Base-by-base conservation (phyloP, 2,888 invertebrate species). In the Xanthorhoe spadicearia region DNA sequence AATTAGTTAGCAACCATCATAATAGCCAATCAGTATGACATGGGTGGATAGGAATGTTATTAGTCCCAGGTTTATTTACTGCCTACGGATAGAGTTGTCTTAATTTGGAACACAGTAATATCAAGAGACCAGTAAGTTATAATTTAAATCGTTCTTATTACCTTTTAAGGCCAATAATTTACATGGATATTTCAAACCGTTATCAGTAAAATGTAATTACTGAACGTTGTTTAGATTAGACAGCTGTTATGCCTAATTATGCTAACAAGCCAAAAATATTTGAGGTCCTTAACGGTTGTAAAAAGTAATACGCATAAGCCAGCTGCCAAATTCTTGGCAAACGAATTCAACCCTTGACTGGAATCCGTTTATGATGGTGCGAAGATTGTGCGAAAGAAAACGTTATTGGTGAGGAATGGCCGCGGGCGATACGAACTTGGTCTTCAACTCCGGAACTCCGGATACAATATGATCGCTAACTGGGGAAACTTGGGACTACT, bases 361-460 rank as follows among this genome's bases (percentile, higher is more conserved):
- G 43, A 52, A 13, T 56, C 54, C 69, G 76, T 85, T 86, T 83
- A 85, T 84, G 79, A 81, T 81, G 72, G 76, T 69, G 80, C 78
- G 78, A 82, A 85, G 79, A 87, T 85, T 83, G 81, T 78, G 77
- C 73, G 76, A 79, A 83, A 83, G 81, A 83, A 84, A 83, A 82
- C 77, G 79, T 81, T 83, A 83, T 82, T 81, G 81, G 74, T 76
- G 71, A 72, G 74, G 76, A 80, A 73, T 72, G 72, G 78, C 82
- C 77, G 69, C 49, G 66, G 75, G 81, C 78, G 76, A 69, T 73
- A 67, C 66, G 63, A 69, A 70, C 70, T 75, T 68, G 71, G 74
- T 68, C 10, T 38, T 38, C 77, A 76, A 72, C 77, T 68, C 52
- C 52, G 62, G 49, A 63, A 64, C 69, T 64, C 62, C 61, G 78